These are phyloP conservation scores for Neolamprologus tretocephalus DNA, from an alignment of 2,113 vertebrate genomes.

Conservation along the genomic window DNA sequence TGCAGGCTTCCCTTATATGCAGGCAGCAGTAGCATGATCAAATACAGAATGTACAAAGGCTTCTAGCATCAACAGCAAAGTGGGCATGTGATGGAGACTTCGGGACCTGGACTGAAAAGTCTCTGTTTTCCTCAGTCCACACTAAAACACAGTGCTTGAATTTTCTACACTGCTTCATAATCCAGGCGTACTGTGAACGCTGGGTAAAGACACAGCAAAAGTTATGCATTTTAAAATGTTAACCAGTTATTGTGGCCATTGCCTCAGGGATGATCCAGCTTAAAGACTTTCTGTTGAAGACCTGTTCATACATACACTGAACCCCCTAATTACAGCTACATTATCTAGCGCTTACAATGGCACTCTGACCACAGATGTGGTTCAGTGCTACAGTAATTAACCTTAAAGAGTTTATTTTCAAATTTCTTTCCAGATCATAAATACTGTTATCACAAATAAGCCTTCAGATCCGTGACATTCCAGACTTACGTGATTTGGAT, in stretches of 20 bases:
- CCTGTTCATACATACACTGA: background rate
- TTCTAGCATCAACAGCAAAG: background rate
- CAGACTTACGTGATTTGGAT: background rate
- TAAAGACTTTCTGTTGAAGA: background rate
- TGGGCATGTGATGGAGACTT: background rate
- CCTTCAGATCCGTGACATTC: background rate
- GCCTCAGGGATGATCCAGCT: background rate
- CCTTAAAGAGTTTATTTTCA: background rate
- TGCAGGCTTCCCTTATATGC: background rate
- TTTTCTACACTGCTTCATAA: background rate
- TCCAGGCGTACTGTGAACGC: background rate
- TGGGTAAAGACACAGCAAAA: background rate
- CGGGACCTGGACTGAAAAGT: background rate
- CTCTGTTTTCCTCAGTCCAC: background rate
- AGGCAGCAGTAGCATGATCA: background rate
- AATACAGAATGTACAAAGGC: background rate
- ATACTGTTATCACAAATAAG: background rate
- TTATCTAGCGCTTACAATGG: background rate
- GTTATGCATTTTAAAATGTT: background rate
- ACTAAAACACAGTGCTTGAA: background rate
- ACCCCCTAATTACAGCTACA: background rate
- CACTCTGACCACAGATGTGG: background rate
- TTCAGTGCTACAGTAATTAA: background rate
- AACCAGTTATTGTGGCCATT: background rate
- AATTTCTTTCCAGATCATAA: background rate